Conservation (phyloP, 2,888 invertebrate species). For the Hyles lineata region DNA sequence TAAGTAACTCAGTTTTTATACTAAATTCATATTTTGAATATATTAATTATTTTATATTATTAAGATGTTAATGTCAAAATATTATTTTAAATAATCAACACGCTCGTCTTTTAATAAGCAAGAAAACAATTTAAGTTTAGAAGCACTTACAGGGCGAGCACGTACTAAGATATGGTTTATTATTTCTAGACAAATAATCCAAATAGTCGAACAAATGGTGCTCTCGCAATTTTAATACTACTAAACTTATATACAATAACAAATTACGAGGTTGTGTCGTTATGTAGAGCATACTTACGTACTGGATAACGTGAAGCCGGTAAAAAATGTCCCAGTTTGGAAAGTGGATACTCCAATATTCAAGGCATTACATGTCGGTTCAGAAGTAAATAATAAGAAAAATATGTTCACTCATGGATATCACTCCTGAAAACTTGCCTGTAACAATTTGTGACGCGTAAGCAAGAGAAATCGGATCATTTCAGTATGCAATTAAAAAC, state of each 20-base stretch:
- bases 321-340: slow-evolving; percentile 39
- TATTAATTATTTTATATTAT: no score
- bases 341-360: slow-evolving; percentile 28
- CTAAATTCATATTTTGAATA: no score
- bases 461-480: slow-evolving; percentile 66
- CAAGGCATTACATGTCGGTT: slow-evolving; percentile 37
- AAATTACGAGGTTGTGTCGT: neutral
- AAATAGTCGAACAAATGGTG: no score
- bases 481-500: slow-evolving; percentile 36
- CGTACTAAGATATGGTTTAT: no score
- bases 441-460: slow-evolving; percentile 61
- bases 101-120: no score
- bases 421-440: slow-evolving; percentile 42
- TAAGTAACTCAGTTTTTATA: no score
- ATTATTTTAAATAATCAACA: no score
- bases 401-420: slow-evolving; percentile 37
- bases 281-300: neutral
- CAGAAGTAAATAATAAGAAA: slow-evolving; percentile 20
- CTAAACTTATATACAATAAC: neutral
- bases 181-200: no score
- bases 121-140: no score
- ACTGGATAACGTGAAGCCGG: slow-evolving; percentile 36
- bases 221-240: no score
- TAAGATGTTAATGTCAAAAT: no score
- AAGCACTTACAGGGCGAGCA: no score